These are phyloP conservation scores for Lasioglossum baleicum DNA, from an alignment of 1,140 invertebrate genomes.

Conservation along the genomic window DNA sequence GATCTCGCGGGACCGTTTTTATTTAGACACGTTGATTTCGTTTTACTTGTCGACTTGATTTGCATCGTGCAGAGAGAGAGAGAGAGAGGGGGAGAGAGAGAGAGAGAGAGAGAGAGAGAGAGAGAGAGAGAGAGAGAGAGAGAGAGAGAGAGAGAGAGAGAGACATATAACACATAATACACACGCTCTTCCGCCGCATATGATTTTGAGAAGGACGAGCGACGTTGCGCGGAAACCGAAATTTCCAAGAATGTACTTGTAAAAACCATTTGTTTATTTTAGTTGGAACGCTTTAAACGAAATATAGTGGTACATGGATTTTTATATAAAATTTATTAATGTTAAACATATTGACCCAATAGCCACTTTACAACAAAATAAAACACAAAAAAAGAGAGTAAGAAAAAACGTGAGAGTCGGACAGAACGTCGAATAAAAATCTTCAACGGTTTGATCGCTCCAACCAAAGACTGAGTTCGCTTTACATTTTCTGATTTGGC, in stretches of 20 bases:
- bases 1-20: background rate
- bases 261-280: slow-evolving; percentile 66
- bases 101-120: too few relatives aligned
- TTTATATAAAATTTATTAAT: slow-evolving; percentile 72
- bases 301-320: slow-evolving; percentile 67
- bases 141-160: too few relatives aligned
- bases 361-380: slow-evolving; percentile 55
- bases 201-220: slow-evolving; percentile 62
- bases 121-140: too few relatives aligned
- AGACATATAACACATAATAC: too few relatives aligned
- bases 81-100: too few relatives aligned
- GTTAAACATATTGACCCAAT: slow-evolving; percentile 63
- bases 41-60: slow-evolving; percentile 6
- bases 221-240: slow-evolving; percentile 41
- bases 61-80: slow-evolving; percentile 8
- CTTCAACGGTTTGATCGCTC: slow-evolving; percentile 63
- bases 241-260: slow-evolving; percentile 59
- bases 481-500: slow-evolving; percentile 65
- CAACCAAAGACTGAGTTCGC: slow-evolving; percentile 70
- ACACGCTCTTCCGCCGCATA: slow-evolving; percentile 25
- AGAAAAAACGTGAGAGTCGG: background rate
- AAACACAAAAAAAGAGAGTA: background rate
- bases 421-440: slow-evolving; percentile 47
- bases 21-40: background rate
- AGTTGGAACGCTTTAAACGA: slow-evolving; percentile 64